Base-by-base conservation (phyloP, 2,888 invertebrate species). In the Pelosia muscerda region DNA sequence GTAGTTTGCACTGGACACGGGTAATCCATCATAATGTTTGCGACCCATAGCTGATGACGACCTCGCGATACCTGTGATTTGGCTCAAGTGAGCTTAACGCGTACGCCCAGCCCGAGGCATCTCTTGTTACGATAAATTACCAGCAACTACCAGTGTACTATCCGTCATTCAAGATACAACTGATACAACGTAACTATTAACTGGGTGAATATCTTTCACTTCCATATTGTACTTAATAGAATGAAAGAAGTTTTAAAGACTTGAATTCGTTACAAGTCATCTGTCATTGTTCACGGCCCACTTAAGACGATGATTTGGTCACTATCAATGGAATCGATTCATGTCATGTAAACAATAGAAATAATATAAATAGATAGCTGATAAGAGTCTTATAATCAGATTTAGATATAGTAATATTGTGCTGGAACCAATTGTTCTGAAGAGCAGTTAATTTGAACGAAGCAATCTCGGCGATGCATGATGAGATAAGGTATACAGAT, bases 11-110 rank as follows among this genome's bases (percentile, higher is more conserved):
- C 78, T 83, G 73, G 84, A 82, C 84, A 87, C 83, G 84, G 82
- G 79, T 83, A 85, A 91, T 92, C 88, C 83, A 90, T 91, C 91
- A 89, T 78, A 74, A 76, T 75, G 78, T 84, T 84, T 79, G 74
- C 74, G 80, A 83, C 76, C 83, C 81, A 82, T 84, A 84, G 72
- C 71, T 67, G 74, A 74, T 72, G 72, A 69, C 72, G 77, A 73
- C 81, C 69, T 73, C 71, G 70, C 83, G 82, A 83, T 82, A 83
- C 84, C 81, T 81, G 78, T 79, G 77, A 79, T 83, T 83, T 83
- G 71, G 59, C 69, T 71, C 49, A 49, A 49, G 49, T 49, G n/a
- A 49, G 49, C n/a, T 49, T 54, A 67, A 59, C 68, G 66, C 59
- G 53, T 56, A 53, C 55, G 61, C 70, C 57, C 49, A 62, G 76